phyloP scores from a whole-genome alignment of 2,797 vertebrate species.

The Saxicola maurus region DNA sequence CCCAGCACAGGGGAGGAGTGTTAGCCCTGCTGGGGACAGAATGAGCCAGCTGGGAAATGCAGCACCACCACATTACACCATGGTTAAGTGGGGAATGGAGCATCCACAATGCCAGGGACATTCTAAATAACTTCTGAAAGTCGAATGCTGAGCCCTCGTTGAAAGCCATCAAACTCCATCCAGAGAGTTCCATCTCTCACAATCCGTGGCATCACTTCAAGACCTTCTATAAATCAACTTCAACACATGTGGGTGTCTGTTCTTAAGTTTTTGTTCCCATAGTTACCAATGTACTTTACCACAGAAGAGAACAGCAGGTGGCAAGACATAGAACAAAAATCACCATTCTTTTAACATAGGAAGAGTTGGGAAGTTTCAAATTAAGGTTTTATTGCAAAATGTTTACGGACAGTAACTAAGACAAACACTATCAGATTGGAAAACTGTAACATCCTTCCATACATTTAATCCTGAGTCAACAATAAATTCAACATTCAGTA shows the following conservation, averaged over 20 bases:
- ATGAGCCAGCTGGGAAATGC: not conserved
- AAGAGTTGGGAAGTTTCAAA: slow-evolving; percentile 13
- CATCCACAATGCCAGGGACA: rapidly evolving
- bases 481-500: not conserved
- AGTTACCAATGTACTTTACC: slow-evolving; percentile 48
- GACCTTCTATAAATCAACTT: slow-evolving; percentile 54
- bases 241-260: slow-evolving; percentile 56
- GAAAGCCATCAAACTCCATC: not conserved
- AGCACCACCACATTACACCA: rapidly evolving
- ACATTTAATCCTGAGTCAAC: not conserved
- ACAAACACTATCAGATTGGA: not conserved
- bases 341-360: not conserved
- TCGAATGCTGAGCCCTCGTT: not conserved
- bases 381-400: not conserved
- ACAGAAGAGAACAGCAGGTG: slow-evolving; percentile 25
- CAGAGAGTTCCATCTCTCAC: not conserved
- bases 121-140: not conserved
- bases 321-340: slow-evolving; percentile 4
- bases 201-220: slow-evolving; percentile 31
- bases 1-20: not conserved
- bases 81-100: not conserved
- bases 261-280: slow-evolving; percentile 63
- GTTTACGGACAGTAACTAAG: not conserved
- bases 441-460: not conserved
- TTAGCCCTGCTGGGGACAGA: not conserved